Conservation (phyloP, 2,797 vertebrate species). For the Cottoperca gobio region DNA sequence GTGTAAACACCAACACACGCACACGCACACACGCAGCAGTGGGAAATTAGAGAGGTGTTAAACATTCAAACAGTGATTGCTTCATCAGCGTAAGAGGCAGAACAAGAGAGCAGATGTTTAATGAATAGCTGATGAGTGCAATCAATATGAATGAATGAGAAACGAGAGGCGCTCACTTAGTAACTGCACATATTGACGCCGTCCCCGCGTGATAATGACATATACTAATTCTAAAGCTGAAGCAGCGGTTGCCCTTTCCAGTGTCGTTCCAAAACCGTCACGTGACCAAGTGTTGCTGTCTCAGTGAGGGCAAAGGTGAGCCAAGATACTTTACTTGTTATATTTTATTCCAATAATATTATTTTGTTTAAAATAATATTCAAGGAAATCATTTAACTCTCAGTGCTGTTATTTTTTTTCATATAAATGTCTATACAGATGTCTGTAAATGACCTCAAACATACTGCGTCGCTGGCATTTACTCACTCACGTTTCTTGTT, state of each 20-base stretch:
- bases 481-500: not conserved
- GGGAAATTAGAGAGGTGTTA: conserved; percentile 56
- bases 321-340: not conserved
- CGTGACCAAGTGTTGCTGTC: not conserved
- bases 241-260: not conserved
- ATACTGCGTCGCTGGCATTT: not conserved
- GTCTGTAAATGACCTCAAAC: not conserved
- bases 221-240: not conserved
- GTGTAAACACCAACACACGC: conserved; percentile 41
- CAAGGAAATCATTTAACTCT: not conserved
- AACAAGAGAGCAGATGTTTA: conserved; percentile 71
- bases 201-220: conserved; percentile 21
- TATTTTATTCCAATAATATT: not conserved
- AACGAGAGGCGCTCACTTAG: conserved; percentile 41
- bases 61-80: conserved; percentile 60
- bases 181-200: conserved; percentile 32
- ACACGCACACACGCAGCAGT: conserved; percentile 1
- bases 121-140: conserved; percentile 69
- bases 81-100: conserved; percentile 46
- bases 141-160: conserved; percentile 69
- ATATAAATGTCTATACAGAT: no score
- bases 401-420: no score
- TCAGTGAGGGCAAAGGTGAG: not conserved
- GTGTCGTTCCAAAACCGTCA: not conserved
- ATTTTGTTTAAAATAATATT: not conserved